Evolutionary conservation across 2,888 invertebrate species (phyloP), one percentile per base, ranked within the genome.

Genomic region (Lasioglossum lativentre): DNA sequence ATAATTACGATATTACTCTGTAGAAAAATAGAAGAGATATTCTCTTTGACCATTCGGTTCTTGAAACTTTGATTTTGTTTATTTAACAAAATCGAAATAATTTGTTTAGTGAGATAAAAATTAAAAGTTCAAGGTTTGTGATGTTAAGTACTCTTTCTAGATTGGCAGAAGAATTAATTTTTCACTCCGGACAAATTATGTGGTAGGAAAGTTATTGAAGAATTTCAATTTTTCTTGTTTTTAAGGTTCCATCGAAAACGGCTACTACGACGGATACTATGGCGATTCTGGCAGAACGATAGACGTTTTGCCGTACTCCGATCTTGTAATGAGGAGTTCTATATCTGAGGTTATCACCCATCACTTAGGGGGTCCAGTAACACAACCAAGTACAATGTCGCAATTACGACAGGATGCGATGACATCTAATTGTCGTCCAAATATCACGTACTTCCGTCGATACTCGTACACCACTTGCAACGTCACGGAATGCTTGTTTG

Each of bases 401-500:
- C 90, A 88, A 76, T 80, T 95, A 59, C 90, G 95, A 56, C 87
- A 87, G 6, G 92, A 93, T 42, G 95, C 95, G 0, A 95, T 94
- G 0, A 90, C 93, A 1, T 92, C 94, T 3, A 81, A 88, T 12
- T 95, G 95, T 74, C 82, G 87, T 14, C 82, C 85, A 10, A 92
- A 92, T 30, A 75, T 88, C 34, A 88, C 91, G n/a, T 90, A 89
- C 78, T 85, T 78, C 30, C 80, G 80, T 23, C 88, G 88, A 71
- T 86, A 87, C 63, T 89, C 82, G 40, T 92, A 92, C 23, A 89
- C 92, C 14, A 92, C 92, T 16, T 95, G 95, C 85, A 95, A 94
- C 77, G 93, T 93, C 34, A 95, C 96, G 8, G 96, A 97, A n/a
- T 97, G 97, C 91, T 95, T 97, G 23, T 98, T 97, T 95, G 97